These are phyloP conservation scores for Spialia ferax DNA, from an alignment of 2,888 invertebrate genomes.

Conservation along the genomic window DNA sequence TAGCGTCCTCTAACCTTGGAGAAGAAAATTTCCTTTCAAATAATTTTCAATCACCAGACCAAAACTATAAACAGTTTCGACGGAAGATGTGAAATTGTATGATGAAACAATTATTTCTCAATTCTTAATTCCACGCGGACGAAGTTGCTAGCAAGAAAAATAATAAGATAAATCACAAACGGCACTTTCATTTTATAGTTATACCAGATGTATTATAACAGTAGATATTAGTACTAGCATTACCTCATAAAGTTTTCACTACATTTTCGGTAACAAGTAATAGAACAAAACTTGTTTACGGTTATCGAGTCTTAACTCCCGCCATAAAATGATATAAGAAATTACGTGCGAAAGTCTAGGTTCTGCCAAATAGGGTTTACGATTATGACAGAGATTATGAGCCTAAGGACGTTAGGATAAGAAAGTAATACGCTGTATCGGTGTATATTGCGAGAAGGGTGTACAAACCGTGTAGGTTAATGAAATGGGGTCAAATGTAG, in stretches of 20 bases:
- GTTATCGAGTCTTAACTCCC: conserved; percentile 24
- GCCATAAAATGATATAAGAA: conserved; percentile 33
- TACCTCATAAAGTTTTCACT: background rate
- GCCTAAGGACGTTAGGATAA: conserved; percentile 30
- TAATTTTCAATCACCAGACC: no score
- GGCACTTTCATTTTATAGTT: background rate
- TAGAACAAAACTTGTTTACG: conserved; percentile 16
- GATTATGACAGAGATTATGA: conserved; percentile 28
- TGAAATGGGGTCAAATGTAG: conserved; percentile 29
- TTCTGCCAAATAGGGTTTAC: conserved; percentile 32
- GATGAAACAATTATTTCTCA: no score
- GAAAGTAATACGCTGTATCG: conserved; percentile 29
- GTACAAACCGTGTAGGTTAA: conserved; percentile 18
- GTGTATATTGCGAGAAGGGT: conserved; percentile 14
- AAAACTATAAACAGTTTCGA: no score
- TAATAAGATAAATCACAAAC: background rate
- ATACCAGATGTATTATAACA: background rate
- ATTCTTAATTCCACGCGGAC: no score
- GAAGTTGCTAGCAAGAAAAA: no score
- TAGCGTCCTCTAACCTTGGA: no score
- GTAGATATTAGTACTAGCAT: background rate
- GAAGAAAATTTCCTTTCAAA: no score
- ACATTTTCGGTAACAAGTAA: background rate
- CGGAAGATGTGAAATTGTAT: no score
- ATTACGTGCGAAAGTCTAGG: conserved; percentile 28